A percentile compares a stretch with the other conserved stretches of the same genome.
These are phyloP conservation scores for Xylocampa areola DNA, from an alignment of 2,888 invertebrate species.

Conservation along the genomic window DNA sequence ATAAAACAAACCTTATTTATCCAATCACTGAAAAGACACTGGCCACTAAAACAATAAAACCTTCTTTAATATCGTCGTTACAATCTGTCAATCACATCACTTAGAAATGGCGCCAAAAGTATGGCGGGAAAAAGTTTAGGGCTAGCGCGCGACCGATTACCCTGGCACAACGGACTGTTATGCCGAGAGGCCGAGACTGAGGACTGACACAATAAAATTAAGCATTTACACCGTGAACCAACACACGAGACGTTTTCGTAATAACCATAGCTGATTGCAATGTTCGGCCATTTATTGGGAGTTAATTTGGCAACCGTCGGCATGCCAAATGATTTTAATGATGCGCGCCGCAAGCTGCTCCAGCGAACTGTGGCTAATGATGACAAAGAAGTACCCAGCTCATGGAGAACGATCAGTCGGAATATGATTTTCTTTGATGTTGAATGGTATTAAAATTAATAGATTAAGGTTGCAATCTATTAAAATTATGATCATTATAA, in stretches of 20 bases:
- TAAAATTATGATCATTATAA: constrained; percentile 29
- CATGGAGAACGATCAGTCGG: constrained; percentile 10
- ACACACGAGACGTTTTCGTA: constrained; percentile 73
- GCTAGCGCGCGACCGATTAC: constrained; percentile 72
- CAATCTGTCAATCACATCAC: constrained; percentile 43
- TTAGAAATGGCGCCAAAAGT: constrained; percentile 51
- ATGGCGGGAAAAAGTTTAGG: constrained; percentile 63
- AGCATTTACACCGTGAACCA: constrained; percentile 72
- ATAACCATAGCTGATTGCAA: constrained; percentile 70
- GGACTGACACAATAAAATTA: constrained; percentile 82
- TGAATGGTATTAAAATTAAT: constrained; percentile 28
- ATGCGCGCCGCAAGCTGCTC: constrained; percentile 54
- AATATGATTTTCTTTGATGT: constrained; percentile 42
- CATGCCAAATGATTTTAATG: constrained; percentile 71
- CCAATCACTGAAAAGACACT: constrained; percentile 18
- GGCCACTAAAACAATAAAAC: constrained; percentile 23
- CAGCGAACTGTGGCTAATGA: constrained; percentile 29
- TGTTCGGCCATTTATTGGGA: constrained; percentile 71
- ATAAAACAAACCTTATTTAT: constrained; percentile 44
- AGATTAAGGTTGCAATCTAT: constrained; percentile 33
- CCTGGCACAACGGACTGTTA: constrained; percentile 75
- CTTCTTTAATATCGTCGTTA: neutral
- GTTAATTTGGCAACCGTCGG: constrained; percentile 76
- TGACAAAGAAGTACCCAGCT: constrained; percentile 23
- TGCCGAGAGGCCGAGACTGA: constrained; percentile 71